Base-by-base conservation (phyloP, 2,797 vertebrate species). In the Ptychadena robeensis region DNA sequence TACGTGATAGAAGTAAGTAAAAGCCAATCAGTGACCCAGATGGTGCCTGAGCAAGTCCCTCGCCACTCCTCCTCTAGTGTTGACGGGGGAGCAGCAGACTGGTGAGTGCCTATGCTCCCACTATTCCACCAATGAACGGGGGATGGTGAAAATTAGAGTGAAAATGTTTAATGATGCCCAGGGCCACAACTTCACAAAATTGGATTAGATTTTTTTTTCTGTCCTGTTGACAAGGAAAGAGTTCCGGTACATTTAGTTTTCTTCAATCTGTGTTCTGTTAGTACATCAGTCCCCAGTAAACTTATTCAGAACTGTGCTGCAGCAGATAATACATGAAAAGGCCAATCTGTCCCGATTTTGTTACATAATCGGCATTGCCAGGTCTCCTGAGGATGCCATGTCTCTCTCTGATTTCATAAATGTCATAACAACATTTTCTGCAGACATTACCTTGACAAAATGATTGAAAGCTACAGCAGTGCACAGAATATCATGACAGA, bases 291-390 rank as follows among this genome's bases (percentile, higher is more conserved):
- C 14, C 15, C 44, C 12, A 40, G 44, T 22, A 48, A 14, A 48
- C 4, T 48, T 48, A 48, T 18, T 18, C 44, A 64, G 53, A 59
- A 65, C 63, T 32, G 18, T 34, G 38, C 40, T 77, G 6, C 37
- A 48, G 74, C 37, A 48, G 64, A 25, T 66, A 48, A 66, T 61
- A 61, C n/a, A 61, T 61, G 10, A 61, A 61, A 61, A 28, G 59
- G 30, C 28, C 74, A 77, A 77, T 77, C 74, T 77, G 74, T 77
- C 74, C 74, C 31, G 31, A 25, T 65, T 28, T 3, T 77, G 74
- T 77, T 77, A 66, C 38, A 77, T 77, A 77, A 77, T 48, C 66
- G 74, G 63, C 61, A 63, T 66, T 77, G 74, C 63, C 63, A 77
- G 61, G 61, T 66, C 27, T 77, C 63, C 74, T 77, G 38, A 66